Evolutionary conservation across 2,797 vertebrate species (phyloP), one percentile per base, ranked within the genome.

Genomic region (Atherinosoma microstoma): DNA sequence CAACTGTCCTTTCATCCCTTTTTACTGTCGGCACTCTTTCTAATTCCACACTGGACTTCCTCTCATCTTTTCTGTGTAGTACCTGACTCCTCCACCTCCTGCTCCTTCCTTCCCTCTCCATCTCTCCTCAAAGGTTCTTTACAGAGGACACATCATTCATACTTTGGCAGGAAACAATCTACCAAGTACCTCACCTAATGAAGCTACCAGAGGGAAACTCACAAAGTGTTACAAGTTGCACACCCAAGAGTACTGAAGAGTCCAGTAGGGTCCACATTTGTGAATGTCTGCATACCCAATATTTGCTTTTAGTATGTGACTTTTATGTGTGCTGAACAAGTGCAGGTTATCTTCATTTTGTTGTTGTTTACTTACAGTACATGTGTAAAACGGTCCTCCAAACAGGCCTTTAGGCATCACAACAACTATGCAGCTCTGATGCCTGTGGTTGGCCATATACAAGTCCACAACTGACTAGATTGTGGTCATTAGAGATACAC

Each of bases 151-250:
- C 49, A 79, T 78, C 74, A 71, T 79, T 88, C 58, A 88, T 79
- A 74, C 63, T 57, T 70, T 80, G 80, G 75, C 78, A 78, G 60
- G 62, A 82, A 73, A 76, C 64, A 85, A 84, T 83, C 79, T 69
- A 83, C 78, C 42, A 67, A 70, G 71, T 73, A 40, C 61, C 62
- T 80, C 67, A 8, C 74, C 29, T 85, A 86, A 83, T 73, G 76
- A 84, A 70, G 73, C 64, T 57, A 68, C 53, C 62, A 34, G 24
- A 70, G 36, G 24, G 53, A 70, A 49, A 60, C 58, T 68, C 10
- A 63, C 40, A 10, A 51, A 6, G 16, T 47, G 30, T 22, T 47
- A 47, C 30, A 72, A 16, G 5, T 2, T n/a, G 4, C n/a, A 34
- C 24, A 27, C 40, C 22, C n/a, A 36, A 47, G 30, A 29, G n/a